Percentiles rank a stretch among this genome's conserved stretches.
phyloP scores from a whole-genome alignment of 1,140 invertebrate genomes.

The Atta colombica region DNA sequence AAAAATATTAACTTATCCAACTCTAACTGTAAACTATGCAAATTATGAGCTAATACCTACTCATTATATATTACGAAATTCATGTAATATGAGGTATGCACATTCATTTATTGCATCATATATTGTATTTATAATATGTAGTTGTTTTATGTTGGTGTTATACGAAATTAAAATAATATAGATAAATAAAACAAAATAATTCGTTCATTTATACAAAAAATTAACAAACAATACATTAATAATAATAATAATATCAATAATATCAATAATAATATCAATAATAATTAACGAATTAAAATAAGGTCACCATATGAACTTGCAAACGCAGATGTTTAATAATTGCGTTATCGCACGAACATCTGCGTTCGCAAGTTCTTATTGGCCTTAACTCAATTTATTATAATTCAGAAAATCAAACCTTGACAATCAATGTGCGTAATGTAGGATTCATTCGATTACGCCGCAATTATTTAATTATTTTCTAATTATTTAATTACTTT shows the following conservation, averaged over 20 bases:
- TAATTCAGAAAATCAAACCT: slow-evolving; percentile 8
- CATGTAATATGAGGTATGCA: background rate
- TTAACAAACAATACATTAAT: too few relatives aligned
- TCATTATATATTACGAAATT: background rate
- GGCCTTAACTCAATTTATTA: slow-evolving; percentile 6
- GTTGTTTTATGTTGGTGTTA: too few relatives aligned
- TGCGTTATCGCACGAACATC: background rate
- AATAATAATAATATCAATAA: too few relatives aligned
- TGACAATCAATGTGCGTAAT: background rate
- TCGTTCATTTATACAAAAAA: background rate
- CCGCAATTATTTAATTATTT: slow-evolving; percentile 2
- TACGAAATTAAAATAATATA: background rate
- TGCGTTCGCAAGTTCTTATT: background rate
- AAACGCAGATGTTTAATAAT: slow-evolving; percentile 12
- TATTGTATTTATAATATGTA: background rate
- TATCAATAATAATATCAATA: too few relatives aligned
- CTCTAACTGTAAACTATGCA: background rate
- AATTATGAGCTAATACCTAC: background rate
- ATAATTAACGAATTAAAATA: background rate
- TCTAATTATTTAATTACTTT: too few relatives aligned
- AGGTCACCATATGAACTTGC: background rate
- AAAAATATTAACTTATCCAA: too few relatives aligned
- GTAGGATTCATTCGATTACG: background rate
- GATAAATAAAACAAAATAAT: background rate
- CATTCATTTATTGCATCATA: background rate